Conservation (phyloP, 92 coral and sea anemone species). For the Umimayanthus chanpuru region DNA sequence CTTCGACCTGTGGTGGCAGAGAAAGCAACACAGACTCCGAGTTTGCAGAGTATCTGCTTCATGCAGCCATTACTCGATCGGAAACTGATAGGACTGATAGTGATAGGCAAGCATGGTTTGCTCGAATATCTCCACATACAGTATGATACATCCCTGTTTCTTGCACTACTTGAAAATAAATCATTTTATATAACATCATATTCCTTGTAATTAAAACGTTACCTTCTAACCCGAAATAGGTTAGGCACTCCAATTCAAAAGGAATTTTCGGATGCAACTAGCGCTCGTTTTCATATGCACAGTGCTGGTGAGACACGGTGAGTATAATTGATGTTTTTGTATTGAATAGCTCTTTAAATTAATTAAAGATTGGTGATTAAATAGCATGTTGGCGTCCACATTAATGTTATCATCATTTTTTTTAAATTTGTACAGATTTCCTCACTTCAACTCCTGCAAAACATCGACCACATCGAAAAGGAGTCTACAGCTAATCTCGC, state of each 20-base stretch:
- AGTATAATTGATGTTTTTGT: background rate
- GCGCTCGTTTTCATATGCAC: background rate
- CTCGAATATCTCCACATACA: conserved; percentile 7
- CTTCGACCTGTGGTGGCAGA: conserved; percentile 2
- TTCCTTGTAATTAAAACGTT: conserved; percentile 6
- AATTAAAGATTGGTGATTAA: background rate
- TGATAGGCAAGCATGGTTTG: conserved; percentile 8
- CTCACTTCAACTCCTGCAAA: conserved; percentile 13
- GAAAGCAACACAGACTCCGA: conserved; percentile 3
- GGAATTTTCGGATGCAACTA: conserved; percentile 7
- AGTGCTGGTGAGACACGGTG: background rate
- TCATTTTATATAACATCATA: background rate
- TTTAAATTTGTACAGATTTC: conserved; percentile 7
- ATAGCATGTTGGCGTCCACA: conserved; percentile 4
- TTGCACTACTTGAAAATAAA: background rate
- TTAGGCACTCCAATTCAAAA: conserved; percentile 11
- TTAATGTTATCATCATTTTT: background rate
- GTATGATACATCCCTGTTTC: conserved; percentile 19
- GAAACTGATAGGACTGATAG: background rate
- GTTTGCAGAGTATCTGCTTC: conserved; percentile 24
- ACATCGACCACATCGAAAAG: conserved; percentile 20
- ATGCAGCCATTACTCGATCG: background rate
- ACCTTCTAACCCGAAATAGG: conserved; percentile 4
- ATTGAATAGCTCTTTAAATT: background rate
- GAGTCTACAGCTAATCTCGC: conserved; percentile 11